Conservation (phyloP, 2,797 vertebrate species). For the Macrochelys suwanniensis region DNA sequence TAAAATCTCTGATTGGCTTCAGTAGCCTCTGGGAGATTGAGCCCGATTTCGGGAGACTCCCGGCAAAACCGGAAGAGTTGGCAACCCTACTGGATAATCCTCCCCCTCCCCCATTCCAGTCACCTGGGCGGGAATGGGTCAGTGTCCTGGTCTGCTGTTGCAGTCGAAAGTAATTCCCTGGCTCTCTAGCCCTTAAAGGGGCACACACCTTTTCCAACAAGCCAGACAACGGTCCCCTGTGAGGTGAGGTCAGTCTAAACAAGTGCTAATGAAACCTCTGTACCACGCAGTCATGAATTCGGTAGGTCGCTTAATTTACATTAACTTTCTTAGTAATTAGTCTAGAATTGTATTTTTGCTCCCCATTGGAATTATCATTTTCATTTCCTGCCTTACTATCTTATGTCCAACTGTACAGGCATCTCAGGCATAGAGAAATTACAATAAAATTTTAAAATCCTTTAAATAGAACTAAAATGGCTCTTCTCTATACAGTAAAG, state of each 20-base stretch:
- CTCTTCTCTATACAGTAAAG: background rate
- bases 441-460: background rate
- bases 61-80: too few relatives aligned
- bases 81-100: too few relatives aligned
- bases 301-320: background rate
- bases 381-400: background rate
- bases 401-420: background rate
- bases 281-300: background rate
- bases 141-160: too few relatives aligned
- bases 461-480: background rate
- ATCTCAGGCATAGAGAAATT: background rate
- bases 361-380: background rate
- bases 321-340: background rate
- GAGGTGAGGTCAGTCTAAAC: background rate
- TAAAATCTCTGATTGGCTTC: too few relatives aligned
- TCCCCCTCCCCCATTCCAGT: too few relatives aligned
- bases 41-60: too few relatives aligned
- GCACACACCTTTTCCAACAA: too few relatives aligned
- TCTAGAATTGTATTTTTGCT: background rate
- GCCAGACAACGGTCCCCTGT: background rate
- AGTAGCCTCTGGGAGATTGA: too few relatives aligned
- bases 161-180: too few relatives aligned
- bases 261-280: background rate
- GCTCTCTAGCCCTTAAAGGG: too few relatives aligned
- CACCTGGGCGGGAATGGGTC: too few relatives aligned